These are phyloP conservation scores for Penaeus indicus DNA, from an alignment of 1,140 invertebrate species.

Conservation along the genomic window DNA sequence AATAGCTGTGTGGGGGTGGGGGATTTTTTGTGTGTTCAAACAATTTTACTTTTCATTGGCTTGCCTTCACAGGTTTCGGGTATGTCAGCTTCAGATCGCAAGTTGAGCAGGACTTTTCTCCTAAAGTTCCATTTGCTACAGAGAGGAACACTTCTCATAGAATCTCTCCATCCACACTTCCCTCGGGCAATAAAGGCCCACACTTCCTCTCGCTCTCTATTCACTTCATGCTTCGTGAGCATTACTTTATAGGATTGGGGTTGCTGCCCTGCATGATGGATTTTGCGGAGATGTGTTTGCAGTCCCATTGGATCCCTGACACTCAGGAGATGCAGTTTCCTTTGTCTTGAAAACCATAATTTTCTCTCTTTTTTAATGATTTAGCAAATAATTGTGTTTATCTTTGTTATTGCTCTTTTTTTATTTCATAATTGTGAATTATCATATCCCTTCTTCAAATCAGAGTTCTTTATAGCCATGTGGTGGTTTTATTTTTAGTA, in stretches of 20 bases:
- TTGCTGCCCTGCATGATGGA: constrained; percentile 32
- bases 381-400: too few relatives aligned
- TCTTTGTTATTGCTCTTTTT: not conserved
- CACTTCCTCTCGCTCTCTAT: constrained; percentile 46
- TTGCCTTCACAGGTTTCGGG: constrained; percentile 45
- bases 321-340: not conserved
- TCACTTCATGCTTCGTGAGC: constrained; percentile 53
- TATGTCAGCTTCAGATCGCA: constrained; percentile 39
- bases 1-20: too few relatives aligned
- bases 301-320: not conserved
- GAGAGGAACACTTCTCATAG: constrained; percentile 42
- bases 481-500: too few relatives aligned
- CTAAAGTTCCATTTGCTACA: constrained; percentile 50
- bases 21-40: not conserved
- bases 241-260: constrained; percentile 7
- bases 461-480: too few relatives aligned
- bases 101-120: constrained; percentile 40
- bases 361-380: not conserved
- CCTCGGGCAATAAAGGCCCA: constrained; percentile 25
- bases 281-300: not conserved
- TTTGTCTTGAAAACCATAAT: not conserved
- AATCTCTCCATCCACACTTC: constrained; percentile 40
- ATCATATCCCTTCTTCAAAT: not conserved
- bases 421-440: not conserved
- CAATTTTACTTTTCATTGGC: not conserved